phyloP scores from a whole-genome alignment of 1,140 invertebrate species.

The Drosophila fuyamai region DNA sequence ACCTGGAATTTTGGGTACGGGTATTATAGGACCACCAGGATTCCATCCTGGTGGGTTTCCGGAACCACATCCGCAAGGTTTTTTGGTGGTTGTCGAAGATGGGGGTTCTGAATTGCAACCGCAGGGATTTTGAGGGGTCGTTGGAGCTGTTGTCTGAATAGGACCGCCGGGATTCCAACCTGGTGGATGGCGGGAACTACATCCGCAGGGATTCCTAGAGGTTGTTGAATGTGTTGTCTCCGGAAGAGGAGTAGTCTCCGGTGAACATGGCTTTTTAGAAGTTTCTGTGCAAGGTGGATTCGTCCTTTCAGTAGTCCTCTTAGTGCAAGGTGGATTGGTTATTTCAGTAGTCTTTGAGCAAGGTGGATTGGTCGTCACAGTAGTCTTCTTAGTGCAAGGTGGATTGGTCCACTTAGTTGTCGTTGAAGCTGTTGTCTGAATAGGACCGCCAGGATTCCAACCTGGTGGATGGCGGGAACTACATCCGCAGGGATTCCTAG shows the following conservation, averaged over 20 bases:
- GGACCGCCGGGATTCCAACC: slow-evolving; percentile 1
- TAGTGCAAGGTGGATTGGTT: not conserved
- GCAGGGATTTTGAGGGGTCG: not conserved
- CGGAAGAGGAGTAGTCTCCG: not conserved
- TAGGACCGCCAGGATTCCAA: not conserved
- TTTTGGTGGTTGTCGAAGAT: not conserved
- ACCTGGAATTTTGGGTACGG: not conserved
- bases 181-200: not conserved
- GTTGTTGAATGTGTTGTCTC: not conserved
- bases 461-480: not conserved
- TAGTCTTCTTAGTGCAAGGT: not conserved
- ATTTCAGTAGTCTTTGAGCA: not conserved
- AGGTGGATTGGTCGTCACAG: not conserved
- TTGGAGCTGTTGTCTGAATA: not conserved
- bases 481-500: not conserved
- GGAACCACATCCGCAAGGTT: not conserved
- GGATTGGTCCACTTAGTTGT: not conserved
- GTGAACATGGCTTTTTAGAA: not conserved
- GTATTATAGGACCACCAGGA: not conserved
- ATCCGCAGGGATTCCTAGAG: not conserved
- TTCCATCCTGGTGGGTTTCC: not conserved
- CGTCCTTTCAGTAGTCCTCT: not conserved
- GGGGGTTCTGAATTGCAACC: not conserved
- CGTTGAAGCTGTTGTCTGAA: not conserved
- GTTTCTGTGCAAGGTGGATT: not conserved